A percentile compares a stretch with the other conserved stretches of the same genome.
Evolutionary conservation across 2,888 invertebrate species (phyloP).

Genomic region (Trichogramma dendrolimi): DNA sequence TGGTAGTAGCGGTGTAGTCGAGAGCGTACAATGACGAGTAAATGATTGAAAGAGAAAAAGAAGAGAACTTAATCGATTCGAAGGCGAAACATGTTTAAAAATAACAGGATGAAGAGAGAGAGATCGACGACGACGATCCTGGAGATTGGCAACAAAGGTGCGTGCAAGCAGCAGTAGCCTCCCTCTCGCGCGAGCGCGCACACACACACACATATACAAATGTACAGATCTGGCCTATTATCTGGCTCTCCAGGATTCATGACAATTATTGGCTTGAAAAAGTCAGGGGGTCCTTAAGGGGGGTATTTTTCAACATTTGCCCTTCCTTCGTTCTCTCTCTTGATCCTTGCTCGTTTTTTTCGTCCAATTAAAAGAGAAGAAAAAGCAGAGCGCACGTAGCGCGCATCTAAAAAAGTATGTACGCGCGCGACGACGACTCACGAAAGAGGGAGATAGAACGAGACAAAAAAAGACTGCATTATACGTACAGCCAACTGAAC

Average conservation of each 20-base stretch:
- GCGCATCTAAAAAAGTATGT: slow-evolving; percentile 11
- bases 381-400: slow-evolving; percentile 1
- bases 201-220: background rate
- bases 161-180: background rate
- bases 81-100: slow-evolving; percentile 9
- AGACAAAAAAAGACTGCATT: slow-evolving; percentile 17
- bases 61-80: slow-evolving; percentile 1
- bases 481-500: slow-evolving; percentile 13
- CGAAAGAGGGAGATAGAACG: slow-evolving; percentile 6
- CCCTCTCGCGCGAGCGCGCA: too few relatives aligned
- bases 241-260: slow-evolving; percentile 1
- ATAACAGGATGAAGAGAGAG: slow-evolving; percentile 5
- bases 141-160: background rate
- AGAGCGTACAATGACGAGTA: background rate
- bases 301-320: slow-evolving; percentile 20
- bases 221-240: slow-evolving; percentile 9
- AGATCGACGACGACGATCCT: background rate
- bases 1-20: too few relatives aligned
- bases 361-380: slow-evolving; percentile 25
- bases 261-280: slow-evolving; percentile 21
- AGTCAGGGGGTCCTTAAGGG: slow-evolving; percentile 6
- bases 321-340: background rate
- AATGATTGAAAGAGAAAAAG: slow-evolving; percentile 7
- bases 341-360: slow-evolving; percentile 12
- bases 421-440: background rate